Conservation (phyloP, 37 sponge, comb jelly and placozoan species). For the Aplysina aerophoba region DNA sequence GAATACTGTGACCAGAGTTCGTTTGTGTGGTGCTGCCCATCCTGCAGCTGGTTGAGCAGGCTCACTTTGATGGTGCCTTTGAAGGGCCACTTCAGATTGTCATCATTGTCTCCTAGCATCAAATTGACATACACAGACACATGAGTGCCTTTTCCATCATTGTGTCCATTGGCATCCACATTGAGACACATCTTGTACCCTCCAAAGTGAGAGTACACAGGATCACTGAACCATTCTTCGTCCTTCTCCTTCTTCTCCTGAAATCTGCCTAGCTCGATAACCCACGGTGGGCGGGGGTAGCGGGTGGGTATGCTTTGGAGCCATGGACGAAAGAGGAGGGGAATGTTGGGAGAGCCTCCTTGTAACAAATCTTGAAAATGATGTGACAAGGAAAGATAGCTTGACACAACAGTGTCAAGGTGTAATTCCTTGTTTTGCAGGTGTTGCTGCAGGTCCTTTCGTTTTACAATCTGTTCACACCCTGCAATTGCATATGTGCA, state of each 20-base stretch:
- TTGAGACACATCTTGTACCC: slow-evolving; percentile 55
- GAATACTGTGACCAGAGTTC: background rate
- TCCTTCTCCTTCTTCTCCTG: slow-evolving; percentile 9
- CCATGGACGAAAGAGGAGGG: slow-evolving; percentile 18
- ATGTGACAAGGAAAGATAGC: too few species aligned
- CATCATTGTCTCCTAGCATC: slow-evolving; percentile 56
- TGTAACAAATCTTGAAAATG: too few species aligned
- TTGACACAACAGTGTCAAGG: too few species aligned
- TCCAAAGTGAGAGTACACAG: slow-evolving; percentile 53
- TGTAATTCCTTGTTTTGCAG: too few species aligned
- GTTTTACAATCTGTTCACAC: background rate
- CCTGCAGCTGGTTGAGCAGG: slow-evolving; percentile 56
- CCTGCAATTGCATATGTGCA: background rate
- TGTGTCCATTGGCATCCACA: slow-evolving; percentile 24
- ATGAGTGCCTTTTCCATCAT: slow-evolving; percentile 28
- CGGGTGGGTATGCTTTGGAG: slow-evolving; percentile 23
- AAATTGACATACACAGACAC: slow-evolving; percentile 46
- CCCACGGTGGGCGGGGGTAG: slow-evolving; percentile 25
- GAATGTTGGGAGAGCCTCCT: too few species aligned
- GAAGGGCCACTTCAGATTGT: slow-evolving; percentile 55
- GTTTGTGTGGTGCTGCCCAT: slow-evolving; percentile 25
- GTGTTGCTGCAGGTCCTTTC: too few species aligned
- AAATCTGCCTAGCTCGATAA: background rate
- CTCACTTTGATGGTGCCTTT: slow-evolving; percentile 42
- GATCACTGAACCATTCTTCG: slow-evolving; percentile 40